Evolutionary conservation across 2,888 invertebrate species (phyloP).

Genomic region (Luperina nickerlii): DNA sequence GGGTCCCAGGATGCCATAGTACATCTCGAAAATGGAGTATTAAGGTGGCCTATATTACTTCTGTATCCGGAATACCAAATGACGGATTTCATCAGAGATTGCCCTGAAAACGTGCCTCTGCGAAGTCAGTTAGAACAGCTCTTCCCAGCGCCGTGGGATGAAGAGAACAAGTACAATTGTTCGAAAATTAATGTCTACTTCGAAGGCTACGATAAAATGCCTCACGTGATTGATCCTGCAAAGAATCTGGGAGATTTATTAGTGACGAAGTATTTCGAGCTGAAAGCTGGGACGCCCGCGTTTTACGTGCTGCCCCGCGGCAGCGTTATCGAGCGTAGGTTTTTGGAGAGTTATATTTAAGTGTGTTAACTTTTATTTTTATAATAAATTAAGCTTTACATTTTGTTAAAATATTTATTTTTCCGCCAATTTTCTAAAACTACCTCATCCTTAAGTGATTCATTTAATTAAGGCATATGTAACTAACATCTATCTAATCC

Average conservation of each 20-base stretch:
- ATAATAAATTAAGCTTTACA: constrained; percentile 29
- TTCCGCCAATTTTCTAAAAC: background rate
- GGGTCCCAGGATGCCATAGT: constrained; percentile 92
- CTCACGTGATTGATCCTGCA: constrained; percentile 90
- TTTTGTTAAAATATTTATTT: background rate
- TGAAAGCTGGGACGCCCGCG: constrained; percentile 92
- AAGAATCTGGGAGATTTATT: constrained; percentile 91
- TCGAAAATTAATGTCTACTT: constrained; percentile 93
- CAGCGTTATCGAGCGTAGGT: constrained; percentile 90
- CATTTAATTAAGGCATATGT: background rate
- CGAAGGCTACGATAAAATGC: constrained; percentile 92
- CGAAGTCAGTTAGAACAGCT: constrained; percentile 87
- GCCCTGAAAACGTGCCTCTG: constrained; percentile 93
- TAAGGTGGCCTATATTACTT: constrained; percentile 97
- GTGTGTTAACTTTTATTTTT: constrained; percentile 3
- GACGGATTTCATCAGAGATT: constrained; percentile 96
- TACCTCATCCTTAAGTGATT: background rate
- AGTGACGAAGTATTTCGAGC: constrained; percentile 90
- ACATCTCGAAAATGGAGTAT: constrained; percentile 89
- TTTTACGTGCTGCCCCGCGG: constrained; percentile 91
- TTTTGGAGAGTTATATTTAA: constrained; percentile 88
- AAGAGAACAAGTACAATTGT: constrained; percentile 91
- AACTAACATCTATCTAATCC: background rate
- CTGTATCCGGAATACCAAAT: constrained; percentile 96
- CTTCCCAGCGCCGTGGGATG: constrained; percentile 94